Evolutionary conservation across 2,888 invertebrate genomes (phyloP).

Genomic region (Carpatolechia fugitivella): DNA sequence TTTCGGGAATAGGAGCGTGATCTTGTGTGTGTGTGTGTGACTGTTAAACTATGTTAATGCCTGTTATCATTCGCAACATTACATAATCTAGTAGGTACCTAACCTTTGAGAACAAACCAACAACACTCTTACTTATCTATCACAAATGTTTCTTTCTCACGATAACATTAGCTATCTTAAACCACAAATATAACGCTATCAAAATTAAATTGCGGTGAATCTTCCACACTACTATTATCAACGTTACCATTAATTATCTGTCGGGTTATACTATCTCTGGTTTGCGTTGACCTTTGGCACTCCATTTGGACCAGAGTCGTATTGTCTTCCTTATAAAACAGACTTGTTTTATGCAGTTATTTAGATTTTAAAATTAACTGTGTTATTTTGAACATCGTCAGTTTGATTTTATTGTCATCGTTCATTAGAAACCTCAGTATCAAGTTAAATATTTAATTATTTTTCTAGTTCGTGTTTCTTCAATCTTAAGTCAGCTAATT

Average conservation of each 20-base stretch:
- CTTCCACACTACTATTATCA: background rate
- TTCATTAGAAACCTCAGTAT: too few relatives aligned
- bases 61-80: too few relatives aligned
- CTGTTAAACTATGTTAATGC: too few relatives aligned
- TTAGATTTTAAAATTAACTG: background rate
- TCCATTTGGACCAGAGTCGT: background rate
- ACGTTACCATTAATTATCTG: background rate
- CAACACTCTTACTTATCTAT: too few relatives aligned
- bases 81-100: too few relatives aligned
- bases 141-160: too few relatives aligned
- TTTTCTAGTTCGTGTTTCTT: background rate
- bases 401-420: too few relatives aligned
- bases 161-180: conserved; percentile 16
- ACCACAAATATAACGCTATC: conserved; percentile 5
- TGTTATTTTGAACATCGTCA: background rate
- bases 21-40: too few relatives aligned
- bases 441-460: background rate
- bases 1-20: too few relatives aligned
- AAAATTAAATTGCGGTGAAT: background rate
- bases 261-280: background rate
- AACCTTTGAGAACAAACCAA: too few relatives aligned
- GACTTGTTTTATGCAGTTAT: background rate
- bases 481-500: background rate
- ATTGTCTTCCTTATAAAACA: background rate
- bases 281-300: background rate